Conservation (phyloP, 2,113 vertebrate species). For the Cynocephalus volans region DNA sequence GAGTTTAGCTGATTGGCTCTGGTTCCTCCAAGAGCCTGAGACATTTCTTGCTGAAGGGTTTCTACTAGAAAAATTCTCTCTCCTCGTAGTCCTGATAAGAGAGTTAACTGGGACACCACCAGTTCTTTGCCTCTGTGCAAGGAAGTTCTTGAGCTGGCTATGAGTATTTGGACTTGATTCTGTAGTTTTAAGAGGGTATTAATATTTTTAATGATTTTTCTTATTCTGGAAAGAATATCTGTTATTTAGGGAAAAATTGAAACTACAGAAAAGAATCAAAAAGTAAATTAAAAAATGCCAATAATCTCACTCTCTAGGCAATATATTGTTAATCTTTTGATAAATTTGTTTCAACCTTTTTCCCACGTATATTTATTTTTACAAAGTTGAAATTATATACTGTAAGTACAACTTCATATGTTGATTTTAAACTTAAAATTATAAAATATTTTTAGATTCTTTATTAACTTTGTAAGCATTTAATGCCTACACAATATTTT, state of each 20-base stretch:
- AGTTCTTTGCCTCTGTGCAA: neutral
- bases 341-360: neutral
- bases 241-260: neutral
- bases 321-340: neutral
- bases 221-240: neutral
- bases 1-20: neutral
- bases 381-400: constrained; percentile 7
- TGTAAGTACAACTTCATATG: neutral
- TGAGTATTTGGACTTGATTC: constrained; percentile 18
- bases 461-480: neutral
- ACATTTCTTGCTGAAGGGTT: neutral
- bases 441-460: constrained; percentile 6
- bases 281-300: neutral
- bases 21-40: neutral
- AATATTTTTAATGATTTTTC: neutral
- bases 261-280: neutral
- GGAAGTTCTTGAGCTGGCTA: neutral
- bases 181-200: neutral
- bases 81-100: neutral
- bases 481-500: neutral
- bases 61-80: constrained; percentile 3
- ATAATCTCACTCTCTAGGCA: neutral
- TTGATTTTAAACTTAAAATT: constrained; percentile 48
- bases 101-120: neutral
- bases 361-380: neutral